A percentile compares a stretch with the other conserved stretches of the same genome.
Conservation (phyloP, 2,888 invertebrate genomes). For the Amorpha juglandis region DNA sequence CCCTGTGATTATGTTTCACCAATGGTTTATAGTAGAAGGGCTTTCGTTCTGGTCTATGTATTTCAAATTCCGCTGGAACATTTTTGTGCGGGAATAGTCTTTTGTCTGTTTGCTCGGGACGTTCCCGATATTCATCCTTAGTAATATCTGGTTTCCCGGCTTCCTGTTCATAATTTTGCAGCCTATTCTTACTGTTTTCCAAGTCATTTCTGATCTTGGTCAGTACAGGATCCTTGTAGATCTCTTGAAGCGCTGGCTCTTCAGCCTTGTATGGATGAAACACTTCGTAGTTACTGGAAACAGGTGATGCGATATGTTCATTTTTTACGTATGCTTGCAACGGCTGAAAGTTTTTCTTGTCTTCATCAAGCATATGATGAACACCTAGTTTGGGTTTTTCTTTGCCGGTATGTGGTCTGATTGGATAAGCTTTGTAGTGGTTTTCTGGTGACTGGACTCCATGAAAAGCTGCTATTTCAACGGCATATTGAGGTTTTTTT, state of each 20-base stretch:
- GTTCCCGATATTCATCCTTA: slow-evolving; percentile 70
- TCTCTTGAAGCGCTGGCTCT: slow-evolving; percentile 62
- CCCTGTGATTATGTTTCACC: slow-evolving; percentile 50
- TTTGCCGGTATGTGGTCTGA: slow-evolving; percentile 61
- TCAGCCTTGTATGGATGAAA: slow-evolving; percentile 77
- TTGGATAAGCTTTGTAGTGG: slow-evolving; percentile 64
- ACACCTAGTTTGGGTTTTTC: slow-evolving; percentile 61
- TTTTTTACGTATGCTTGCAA: slow-evolving; percentile 61
- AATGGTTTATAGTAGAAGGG: slow-evolving; percentile 69
- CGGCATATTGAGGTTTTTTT: slow-evolving; percentile 72
- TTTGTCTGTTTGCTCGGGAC: slow-evolving; percentile 62
- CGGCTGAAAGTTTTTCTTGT: slow-evolving; percentile 51
- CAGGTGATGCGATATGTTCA: slow-evolving; percentile 54
- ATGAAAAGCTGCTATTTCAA: slow-evolving; percentile 69
- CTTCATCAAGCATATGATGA: slow-evolving; percentile 60
- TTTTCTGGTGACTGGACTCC: slow-evolving; percentile 68
- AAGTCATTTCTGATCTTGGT: slow-evolving; percentile 66
- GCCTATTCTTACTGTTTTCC: slow-evolving; percentile 57
- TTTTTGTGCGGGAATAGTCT: slow-evolving; percentile 69
- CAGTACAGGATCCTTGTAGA: slow-evolving; percentile 70
- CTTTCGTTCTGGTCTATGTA: slow-evolving; percentile 65
- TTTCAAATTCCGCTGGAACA: slow-evolving; percentile 64
- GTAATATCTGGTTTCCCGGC: slow-evolving; percentile 63
- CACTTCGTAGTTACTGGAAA: slow-evolving; percentile 65
- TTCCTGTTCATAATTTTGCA: slow-evolving; percentile 67